A percentile compares a stretch with the other conserved stretches of the same genome.
These are phyloP conservation scores for Nematostella vectensis DNA, from an alignment of 92 coral and sea anemone species.

Conservation along the genomic window DNA sequence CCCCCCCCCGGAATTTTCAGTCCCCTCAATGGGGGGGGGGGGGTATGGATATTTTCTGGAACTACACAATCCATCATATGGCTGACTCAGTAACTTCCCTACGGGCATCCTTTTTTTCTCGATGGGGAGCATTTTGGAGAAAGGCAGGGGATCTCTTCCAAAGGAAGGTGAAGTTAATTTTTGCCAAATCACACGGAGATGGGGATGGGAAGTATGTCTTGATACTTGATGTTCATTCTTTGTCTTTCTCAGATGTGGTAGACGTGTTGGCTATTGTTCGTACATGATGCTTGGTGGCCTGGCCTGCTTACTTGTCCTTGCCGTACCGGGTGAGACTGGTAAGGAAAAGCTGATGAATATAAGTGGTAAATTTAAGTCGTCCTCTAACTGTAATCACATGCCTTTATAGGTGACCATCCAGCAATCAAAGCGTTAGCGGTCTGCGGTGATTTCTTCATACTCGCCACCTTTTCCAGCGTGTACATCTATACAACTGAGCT, in stretches of 20 bases:
- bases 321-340: constrained; percentile 22
- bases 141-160: too few relatives aligned
- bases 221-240: background rate
- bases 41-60: too few relatives aligned
- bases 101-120: too few relatives aligned
- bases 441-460: constrained; percentile 9
- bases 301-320: constrained; percentile 15
- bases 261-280: constrained; percentile 20
- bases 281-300: constrained; percentile 23
- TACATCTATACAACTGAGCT: constrained; percentile 18
- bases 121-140: too few relatives aligned
- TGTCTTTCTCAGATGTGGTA: constrained; percentile 16
- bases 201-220: background rate
- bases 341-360: constrained; percentile 2
- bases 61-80: too few relatives aligned
- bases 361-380: too few relatives aligned
- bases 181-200: background rate
- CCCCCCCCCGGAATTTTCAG: too few relatives aligned
- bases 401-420: constrained; percentile 17
- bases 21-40: too few relatives aligned
- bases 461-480: constrained; percentile 11
- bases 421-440: constrained; percentile 15
- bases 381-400: background rate
- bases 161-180: too few relatives aligned
- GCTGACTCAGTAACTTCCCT: too few relatives aligned